A percentile compares a stretch with the other conserved stretches of the same genome.
Evolutionary conservation across 2,888 invertebrate species (phyloP).

Genomic region (Dyspetes luteomarginatus): DNA sequence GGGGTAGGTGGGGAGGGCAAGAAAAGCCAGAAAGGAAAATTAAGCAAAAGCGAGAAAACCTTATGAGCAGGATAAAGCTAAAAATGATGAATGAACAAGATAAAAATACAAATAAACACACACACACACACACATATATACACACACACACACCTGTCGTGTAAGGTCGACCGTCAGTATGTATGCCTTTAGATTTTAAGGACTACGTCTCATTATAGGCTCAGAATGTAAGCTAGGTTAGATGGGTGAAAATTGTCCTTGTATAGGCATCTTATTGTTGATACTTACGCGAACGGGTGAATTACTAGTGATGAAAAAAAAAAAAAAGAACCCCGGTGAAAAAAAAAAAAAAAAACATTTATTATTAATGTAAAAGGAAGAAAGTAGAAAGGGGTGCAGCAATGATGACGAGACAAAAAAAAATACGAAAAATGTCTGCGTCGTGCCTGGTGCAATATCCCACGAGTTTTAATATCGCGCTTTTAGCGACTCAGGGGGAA

Average conservation of each 20-base stretch:
- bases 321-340: conserved; percentile 30
- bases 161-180: conserved; percentile 80
- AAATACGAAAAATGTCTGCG: conserved; percentile 43
- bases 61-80: conserved; percentile 29
- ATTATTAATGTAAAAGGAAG: neutral
- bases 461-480: conserved; percentile 63
- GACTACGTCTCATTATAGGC: conserved; percentile 78
- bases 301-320: conserved; percentile 43
- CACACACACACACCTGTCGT: conserved; percentile 70
- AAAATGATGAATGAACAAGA: conserved; percentile 36
- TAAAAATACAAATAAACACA: conserved; percentile 34
- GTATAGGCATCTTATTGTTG: conserved; percentile 82
- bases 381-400: conserved; percentile 29
- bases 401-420: conserved; percentile 39
- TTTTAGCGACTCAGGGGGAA: conserved; percentile 28
- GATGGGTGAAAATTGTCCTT: conserved; percentile 77
- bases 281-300: conserved; percentile 72
- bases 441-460: conserved; percentile 65
- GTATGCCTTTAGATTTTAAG: conserved; percentile 83
- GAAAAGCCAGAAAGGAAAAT: conserved; percentile 20
- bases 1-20: too few relatives aligned
- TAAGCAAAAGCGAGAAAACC: conserved; percentile 24
- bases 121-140: conserved; percentile 1
- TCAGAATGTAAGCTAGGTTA: conserved; percentile 74
- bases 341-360: conserved; percentile 45